Evolutionary conservation across 2,797 vertebrate genomes (phyloP).

Genomic region (Sebastes melanostomus): DNA sequence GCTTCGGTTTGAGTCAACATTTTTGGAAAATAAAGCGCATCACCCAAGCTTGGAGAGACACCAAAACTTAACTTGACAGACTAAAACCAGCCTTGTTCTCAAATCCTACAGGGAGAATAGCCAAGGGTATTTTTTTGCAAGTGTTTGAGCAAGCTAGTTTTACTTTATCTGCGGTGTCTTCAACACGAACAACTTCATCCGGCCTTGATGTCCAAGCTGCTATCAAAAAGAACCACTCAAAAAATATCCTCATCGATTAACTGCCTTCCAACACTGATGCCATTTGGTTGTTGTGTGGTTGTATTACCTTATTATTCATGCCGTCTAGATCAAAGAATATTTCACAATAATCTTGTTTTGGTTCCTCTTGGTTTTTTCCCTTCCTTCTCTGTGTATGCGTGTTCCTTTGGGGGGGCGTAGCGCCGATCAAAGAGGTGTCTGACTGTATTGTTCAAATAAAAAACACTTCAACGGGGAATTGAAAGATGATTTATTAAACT

Average conservation of each 20-base stretch:
- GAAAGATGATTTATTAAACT: constrained; percentile 56
- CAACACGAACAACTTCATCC: not conserved
- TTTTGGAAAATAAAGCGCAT: not conserved
- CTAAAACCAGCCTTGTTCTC: not conserved
- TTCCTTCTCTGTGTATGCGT: not conserved
- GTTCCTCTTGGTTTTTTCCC: constrained; percentile 18
- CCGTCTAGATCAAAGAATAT: constrained; percentile 57
- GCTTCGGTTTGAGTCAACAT: constrained; percentile 1
- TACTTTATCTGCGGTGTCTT: not conserved
- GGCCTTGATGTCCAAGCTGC: not conserved
- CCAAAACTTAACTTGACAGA: not conserved
- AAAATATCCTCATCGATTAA: constrained; percentile 1
- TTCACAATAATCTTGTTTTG: constrained; percentile 50
- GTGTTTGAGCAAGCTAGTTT: not conserved
- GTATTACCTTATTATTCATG: constrained; percentile 42
- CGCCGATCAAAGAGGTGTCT: constrained; percentile 51
- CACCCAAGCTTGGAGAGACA: not conserved
- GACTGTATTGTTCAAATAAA: constrained; percentile 45
- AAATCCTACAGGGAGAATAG: constrained; percentile 4
- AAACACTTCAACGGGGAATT: constrained; percentile 22
- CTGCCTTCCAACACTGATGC: not conserved
- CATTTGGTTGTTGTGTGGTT: constrained; percentile 7
- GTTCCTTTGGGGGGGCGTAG: not conserved
- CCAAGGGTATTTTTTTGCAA: not conserved
- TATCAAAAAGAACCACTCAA: not conserved